Evolutionary conservation across 2,888 invertebrate species (phyloP).

Genomic region (Eudasyphora cyanicolor): DNA sequence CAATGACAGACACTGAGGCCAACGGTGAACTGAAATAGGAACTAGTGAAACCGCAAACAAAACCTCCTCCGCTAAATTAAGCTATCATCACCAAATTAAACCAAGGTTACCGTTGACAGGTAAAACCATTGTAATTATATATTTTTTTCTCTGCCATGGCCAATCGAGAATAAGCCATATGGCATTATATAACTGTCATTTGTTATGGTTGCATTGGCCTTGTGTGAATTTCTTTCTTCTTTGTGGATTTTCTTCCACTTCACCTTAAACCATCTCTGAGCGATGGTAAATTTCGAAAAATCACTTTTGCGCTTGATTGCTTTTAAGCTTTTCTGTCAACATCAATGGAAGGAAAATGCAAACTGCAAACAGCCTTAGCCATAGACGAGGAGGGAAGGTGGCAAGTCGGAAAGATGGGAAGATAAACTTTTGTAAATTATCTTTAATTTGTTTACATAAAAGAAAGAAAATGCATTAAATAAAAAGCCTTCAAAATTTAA

Average conservation of each 20-base stretch:
- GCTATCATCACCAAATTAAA: too few relatives aligned
- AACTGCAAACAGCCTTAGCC: not conserved
- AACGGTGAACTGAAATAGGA: too few relatives aligned
- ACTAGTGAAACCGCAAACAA: too few relatives aligned
- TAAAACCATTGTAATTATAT: too few relatives aligned
- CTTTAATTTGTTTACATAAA: conserved; percentile 16
- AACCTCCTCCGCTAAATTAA: too few relatives aligned
- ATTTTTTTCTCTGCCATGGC: not conserved
- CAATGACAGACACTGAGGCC: too few relatives aligned
- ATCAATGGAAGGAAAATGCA: not conserved
- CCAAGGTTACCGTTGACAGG: too few relatives aligned
- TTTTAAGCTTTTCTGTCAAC: conserved; percentile 35
- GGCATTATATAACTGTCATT: conserved; percentile 4
- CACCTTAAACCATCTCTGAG: not conserved
- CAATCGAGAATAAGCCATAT: not conserved
- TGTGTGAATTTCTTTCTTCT: too few relatives aligned
- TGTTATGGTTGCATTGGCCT: not conserved
- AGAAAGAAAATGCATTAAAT: conserved; percentile 3
- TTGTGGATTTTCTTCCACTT: not conserved
- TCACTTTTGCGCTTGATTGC: conserved; percentile 38
- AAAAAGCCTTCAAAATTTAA: not conserved
- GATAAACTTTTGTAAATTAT: conserved; percentile 1
- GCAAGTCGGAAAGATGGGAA: too few relatives aligned
- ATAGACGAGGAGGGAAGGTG: too few relatives aligned
- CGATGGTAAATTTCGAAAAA: conserved; percentile 12